Base-by-base conservation (phyloP, 2,888 invertebrate species). In the Sclerodermus sp. region DNA sequence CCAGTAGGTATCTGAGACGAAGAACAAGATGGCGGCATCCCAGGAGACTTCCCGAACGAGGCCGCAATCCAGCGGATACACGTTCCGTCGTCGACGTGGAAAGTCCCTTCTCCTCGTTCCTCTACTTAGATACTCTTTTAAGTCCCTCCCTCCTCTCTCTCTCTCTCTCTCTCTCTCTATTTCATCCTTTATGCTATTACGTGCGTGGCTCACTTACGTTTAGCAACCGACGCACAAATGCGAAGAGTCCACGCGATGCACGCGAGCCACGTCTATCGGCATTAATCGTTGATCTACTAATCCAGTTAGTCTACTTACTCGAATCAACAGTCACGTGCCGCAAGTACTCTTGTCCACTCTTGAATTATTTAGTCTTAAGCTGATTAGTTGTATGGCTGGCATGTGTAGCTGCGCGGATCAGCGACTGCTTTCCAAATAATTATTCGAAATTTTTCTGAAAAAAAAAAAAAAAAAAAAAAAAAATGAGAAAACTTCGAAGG, bases 51-150 rank as follows among this genome's bases (percentile, higher is more conserved):
- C 56, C 47, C 60, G 69, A 73, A 74, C 71, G 73, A 74, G 69
- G 69, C 71, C 73, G 73, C 73, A 72, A 75, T 75, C 74, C 73
- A 70, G 65, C 62, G 69, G 65, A 72, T 73, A 69, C 71, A 70
- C 66, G 72, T 72, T 65, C 67, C 68, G 69, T 67, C 73, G 71
- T 67, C 70, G 69, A 68, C 62, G 64, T 56, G 54, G 60, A 58
- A 62, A 58, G 60, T 62, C 58, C 9, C 44, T 8, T 31, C 18
- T 8, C 15, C 36, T 32, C 34, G 17, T 2, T 18, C 36, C 32
- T 38, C 37, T 18, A n/a, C 34, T 1, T 8, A 15, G 32, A 42
- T 23, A 41, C 44, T 31, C 44, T 18, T 32, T 29, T 32, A 14
- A 31, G 13, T 18, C 15, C 34, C 18, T 29, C 39, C 32, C 38